Evolutionary conservation across 2,113 vertebrate genomes (phyloP).

Genomic region (Platanista minor): DNA sequence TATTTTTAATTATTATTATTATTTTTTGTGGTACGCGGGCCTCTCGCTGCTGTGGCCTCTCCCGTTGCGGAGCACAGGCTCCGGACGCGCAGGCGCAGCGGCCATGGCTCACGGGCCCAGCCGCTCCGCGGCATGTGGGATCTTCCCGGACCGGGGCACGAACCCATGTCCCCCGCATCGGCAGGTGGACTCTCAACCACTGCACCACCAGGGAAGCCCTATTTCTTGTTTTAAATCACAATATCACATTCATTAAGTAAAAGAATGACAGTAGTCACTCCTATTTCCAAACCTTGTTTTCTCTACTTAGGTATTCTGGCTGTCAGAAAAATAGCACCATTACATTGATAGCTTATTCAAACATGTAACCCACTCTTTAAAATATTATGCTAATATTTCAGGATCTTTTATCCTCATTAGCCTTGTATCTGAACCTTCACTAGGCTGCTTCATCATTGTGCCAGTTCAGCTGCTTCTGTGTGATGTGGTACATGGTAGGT

Average conservation of each 20-base stretch:
- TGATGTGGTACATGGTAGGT: neutral
- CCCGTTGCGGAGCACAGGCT: no score
- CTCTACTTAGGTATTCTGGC: neutral
- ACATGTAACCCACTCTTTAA: neutral
- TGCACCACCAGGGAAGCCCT: no score
- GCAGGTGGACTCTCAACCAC: no score
- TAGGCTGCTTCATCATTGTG: neutral
- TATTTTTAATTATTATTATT: no score
- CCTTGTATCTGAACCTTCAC: neutral
- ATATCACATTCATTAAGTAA: neutral
- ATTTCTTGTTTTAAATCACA: neutral
- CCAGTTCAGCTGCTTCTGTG: neutral
- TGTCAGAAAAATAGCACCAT: neutral
- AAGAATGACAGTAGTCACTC: neutral
- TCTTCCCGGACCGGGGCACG: no score
- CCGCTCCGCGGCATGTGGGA: no score
- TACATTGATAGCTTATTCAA: neutral
- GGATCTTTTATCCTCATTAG: neutral
- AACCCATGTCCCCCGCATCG: no score
- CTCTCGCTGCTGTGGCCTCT: no score
- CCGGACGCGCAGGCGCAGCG: no score
- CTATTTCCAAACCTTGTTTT: neutral
- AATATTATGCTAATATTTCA: neutral
- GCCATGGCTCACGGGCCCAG: no score
- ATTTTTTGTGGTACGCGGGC: no score